Conservation (phyloP, 2,113 vertebrate species). For the Zosterops borbonicus region DNA sequence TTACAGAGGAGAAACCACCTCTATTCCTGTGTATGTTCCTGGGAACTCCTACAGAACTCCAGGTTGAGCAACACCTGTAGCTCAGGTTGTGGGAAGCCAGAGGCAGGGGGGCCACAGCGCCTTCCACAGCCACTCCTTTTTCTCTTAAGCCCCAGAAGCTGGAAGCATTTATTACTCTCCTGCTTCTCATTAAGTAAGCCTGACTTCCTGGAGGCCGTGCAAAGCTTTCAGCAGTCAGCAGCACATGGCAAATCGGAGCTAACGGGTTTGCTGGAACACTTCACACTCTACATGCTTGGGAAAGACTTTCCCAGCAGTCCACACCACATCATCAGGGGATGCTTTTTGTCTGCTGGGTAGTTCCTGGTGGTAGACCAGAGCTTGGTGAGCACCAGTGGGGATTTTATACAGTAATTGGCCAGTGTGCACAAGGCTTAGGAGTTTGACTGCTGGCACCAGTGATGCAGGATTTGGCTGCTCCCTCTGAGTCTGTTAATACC, state of each 20-base stretch:
- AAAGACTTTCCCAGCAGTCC: background rate
- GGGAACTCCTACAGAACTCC: rapidly evolving
- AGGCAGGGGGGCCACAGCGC: rapidly evolving
- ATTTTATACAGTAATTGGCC: background rate
- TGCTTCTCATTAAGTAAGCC: background rate
- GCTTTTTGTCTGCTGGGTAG: background rate
- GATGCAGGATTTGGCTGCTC: slow-evolving; percentile 10
- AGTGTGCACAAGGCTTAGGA: background rate
- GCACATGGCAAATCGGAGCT: background rate
- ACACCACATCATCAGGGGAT: rapidly evolving
- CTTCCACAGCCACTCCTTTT: background rate
- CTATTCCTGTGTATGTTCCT: rapidly evolving
- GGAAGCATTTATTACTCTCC: background rate
- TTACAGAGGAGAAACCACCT: background rate
- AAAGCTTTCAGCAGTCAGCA: background rate
- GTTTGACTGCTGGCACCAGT: background rate
- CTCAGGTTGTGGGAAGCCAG: background rate
- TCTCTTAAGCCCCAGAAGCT: background rate
- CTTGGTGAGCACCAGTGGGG: background rate
- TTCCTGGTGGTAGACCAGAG: background rate
- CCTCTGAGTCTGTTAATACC: slow-evolving; percentile 24
- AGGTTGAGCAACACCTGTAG: background rate
- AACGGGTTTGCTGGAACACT: background rate
- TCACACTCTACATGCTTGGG: background rate
- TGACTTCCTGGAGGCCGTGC: background rate